Percentiles rank a stretch among this genome's conserved stretches.
These are phyloP conservation scores for Trematocara zebra DNA, from an alignment of 2,113 vertebrate species.

Conservation along the genomic window DNA sequence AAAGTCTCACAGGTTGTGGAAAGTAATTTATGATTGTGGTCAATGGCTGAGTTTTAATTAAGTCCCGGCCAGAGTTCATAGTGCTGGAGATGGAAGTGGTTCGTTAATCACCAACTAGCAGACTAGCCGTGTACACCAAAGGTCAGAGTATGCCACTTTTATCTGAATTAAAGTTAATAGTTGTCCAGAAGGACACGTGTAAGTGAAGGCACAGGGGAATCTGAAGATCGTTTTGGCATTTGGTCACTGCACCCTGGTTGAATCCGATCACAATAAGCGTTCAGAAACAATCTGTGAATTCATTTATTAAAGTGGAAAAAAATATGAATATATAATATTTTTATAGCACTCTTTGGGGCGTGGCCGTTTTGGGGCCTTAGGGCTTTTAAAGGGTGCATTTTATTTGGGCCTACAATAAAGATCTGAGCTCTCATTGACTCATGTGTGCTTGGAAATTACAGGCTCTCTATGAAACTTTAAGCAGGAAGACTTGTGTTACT, in stretches of 20 bases:
- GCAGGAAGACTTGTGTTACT: background rate
- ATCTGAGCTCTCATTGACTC: background rate
- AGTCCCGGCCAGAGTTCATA: slow-evolving; percentile 55
- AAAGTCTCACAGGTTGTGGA: slow-evolving; percentile 44
- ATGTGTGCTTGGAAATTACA: background rate
- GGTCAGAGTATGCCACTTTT: slow-evolving; percentile 46
- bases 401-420: background rate
- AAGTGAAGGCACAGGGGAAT: background rate
- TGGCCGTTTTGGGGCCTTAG: no score
- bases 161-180: slow-evolving; percentile 41
- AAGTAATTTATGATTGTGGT: slow-evolving; percentile 67
- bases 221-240: background rate
- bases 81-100: slow-evolving; percentile 52
- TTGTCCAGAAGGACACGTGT: slow-evolving; percentile 15
- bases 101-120: slow-evolving; percentile 60
- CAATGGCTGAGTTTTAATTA: slow-evolving; percentile 65
- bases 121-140: slow-evolving; percentile 12
- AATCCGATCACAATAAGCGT: background rate
- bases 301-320: background rate
- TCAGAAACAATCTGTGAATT: background rate
- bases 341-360: no score
- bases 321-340: no score
- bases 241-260: background rate
- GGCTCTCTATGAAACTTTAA: background rate
- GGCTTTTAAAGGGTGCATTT: no score